Evolutionary conservation across 2,888 invertebrate species (phyloP).

Genomic region (Nudaria mundana): DNA sequence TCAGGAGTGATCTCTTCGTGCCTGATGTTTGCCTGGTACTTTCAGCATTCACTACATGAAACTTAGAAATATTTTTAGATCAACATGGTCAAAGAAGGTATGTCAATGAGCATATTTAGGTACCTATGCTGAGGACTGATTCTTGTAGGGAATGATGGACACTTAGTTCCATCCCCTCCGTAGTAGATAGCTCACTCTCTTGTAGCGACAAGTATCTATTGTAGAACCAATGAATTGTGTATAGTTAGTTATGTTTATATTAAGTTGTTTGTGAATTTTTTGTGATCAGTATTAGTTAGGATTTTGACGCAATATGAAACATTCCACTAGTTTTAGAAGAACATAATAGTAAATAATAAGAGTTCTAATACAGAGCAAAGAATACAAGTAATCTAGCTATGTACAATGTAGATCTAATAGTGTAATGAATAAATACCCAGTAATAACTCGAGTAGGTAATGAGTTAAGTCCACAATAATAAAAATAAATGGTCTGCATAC

Average conservation of each 20-base stretch:
- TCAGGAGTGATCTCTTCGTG: constrained; percentile 29
- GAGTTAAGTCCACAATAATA: too few species aligned
- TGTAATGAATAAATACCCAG: too few species aligned
- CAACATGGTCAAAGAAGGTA: too few species aligned
- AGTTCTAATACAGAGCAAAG: background rate
- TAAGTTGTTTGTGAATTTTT: constrained; percentile 38
- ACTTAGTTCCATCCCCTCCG: too few species aligned
- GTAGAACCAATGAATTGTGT: constrained; percentile 40
- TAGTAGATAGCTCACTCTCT: too few species aligned
- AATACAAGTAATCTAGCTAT: too few species aligned
- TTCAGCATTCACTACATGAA: constrained; percentile 15
- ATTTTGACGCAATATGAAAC: constrained; percentile 30
- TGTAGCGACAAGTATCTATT: constrained; percentile 2
- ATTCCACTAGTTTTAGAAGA: constrained; percentile 40
- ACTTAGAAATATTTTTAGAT: background rate
- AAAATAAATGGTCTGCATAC: too few species aligned
- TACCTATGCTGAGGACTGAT: too few species aligned
- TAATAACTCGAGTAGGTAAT: too few species aligned
- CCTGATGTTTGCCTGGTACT: constrained; percentile 39
- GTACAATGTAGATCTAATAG: too few species aligned
- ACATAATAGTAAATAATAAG: constrained; percentile 24
- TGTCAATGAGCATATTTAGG: too few species aligned
- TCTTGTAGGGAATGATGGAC: too few species aligned
- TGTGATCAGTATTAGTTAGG: constrained; percentile 66
- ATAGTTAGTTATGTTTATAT: constrained; percentile 36